A percentile compares a stretch with the other conserved stretches of the same genome.
Conservation (phyloP, 2,888 invertebrate species). For the Acronicta aceris region DNA sequence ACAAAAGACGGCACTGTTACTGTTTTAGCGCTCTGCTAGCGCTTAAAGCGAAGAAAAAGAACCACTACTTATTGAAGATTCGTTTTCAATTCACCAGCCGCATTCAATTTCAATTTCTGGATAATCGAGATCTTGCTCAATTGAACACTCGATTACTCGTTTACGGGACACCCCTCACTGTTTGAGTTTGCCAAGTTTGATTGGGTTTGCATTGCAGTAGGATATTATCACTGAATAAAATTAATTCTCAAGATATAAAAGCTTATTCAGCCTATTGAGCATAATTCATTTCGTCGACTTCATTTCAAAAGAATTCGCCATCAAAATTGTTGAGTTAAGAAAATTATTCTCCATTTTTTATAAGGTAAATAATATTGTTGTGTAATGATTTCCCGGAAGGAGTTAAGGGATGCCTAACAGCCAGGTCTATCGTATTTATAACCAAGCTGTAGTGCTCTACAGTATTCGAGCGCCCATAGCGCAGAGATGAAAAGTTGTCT, state of each 20-base stretch:
- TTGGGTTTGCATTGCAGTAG: conserved; percentile 82
- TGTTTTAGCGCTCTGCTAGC: conserved; percentile 54
- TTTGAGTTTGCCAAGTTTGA: conserved; percentile 86
- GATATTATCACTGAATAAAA: conserved; percentile 77
- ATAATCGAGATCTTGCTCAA: conserved; percentile 88
- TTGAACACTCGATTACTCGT: conserved; percentile 88
- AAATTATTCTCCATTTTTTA: conserved; percentile 8
- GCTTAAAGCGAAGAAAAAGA: conserved; percentile 56
- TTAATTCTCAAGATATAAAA: conserved; percentile 67
- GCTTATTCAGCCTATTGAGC: conserved; percentile 22
- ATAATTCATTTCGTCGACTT: conserved; percentile 15
- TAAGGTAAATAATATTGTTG: conserved; percentile 9
- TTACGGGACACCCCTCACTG: conserved; percentile 81
- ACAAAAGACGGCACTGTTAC: conserved; percentile 58
- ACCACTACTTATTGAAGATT: conserved; percentile 69
- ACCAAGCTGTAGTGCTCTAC: conserved; percentile 57
- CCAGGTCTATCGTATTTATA: conserved; percentile 27
- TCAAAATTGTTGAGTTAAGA: neutral
- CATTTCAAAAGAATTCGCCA: neutral
- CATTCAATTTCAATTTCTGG: conserved; percentile 85
- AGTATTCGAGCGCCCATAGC: conserved; percentile 67
- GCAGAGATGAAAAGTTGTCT: conserved; percentile 76
- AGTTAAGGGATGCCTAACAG: conserved; percentile 19
- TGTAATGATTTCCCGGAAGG: conserved; percentile 25
- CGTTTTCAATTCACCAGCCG: conserved; percentile 80